Base-by-base conservation (phyloP, 2,888 invertebrate genomes). In the Limenitis camilla region DNA sequence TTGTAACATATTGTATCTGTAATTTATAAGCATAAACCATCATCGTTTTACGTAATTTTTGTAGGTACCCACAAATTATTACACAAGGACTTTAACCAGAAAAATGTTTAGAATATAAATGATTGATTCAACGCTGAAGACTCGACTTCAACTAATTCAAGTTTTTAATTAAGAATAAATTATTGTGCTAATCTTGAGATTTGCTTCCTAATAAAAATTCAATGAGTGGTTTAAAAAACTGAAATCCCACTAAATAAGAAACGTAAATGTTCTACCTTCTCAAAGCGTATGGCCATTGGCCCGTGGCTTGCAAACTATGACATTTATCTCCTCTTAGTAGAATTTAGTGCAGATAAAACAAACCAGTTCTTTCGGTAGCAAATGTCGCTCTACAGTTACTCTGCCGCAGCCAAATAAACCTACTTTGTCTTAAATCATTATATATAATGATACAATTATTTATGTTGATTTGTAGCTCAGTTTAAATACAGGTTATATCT, bases 391-490 rank as follows among this genome's bases (percentile, higher is more conserved):
- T 33, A 30, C 52, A 52, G 53, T 41, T 51, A 49, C n/a, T n/a
- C 49, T 28, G 39, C 19, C 36, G 38, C 36, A n/a, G 33, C 43
- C 48, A 54, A 40, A 49, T 43, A 19, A 38, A n/a, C n/a, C n/a
- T n/a, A 46, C 30, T 49, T 44, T 47, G 52, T 40, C 42, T 57
- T 54, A 54, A 57, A 57, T 54, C 49, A 57, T 50, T 36, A 42
- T 49, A 40, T 33, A 49, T 54, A 54, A 49, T 54, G 49, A 54
- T 54, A 57, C 42, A 52, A 54, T 57, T 54, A 56, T 56, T 56
- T 56, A 57, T 52, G 54, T 48, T 54, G 54, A 54, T 57, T 57
- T 54, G 49, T 57, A 46, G 36, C 44, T 30, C 47, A 40, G 35
- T 49, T 57, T 46, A 43, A 52, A 40, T n/a, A 47, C 51, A 44